These are phyloP conservation scores for Orchesellides sinensis DNA, from an alignment of 2,888 invertebrate species.

Conservation along the genomic window DNA sequence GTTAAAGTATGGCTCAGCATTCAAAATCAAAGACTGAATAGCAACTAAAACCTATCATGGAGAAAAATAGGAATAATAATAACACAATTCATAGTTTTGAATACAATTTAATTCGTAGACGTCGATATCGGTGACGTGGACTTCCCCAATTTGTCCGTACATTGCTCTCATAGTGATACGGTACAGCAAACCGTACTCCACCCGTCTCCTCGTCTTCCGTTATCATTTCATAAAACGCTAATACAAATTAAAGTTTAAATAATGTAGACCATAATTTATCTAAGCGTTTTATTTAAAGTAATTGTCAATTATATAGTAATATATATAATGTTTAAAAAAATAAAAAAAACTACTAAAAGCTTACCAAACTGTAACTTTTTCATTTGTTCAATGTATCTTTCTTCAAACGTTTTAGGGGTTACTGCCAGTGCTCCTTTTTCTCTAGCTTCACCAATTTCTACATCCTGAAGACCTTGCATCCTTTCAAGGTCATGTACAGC, in stretches of 20 bases:
- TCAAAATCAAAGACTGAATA: constrained; percentile 93
- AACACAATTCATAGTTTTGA: no score
- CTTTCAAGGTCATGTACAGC: constrained; percentile 68
- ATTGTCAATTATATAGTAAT: no score
- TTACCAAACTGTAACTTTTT: constrained; percentile 92
- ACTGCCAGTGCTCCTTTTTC: constrained; percentile 74
- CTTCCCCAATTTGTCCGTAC: constrained; percentile 91
- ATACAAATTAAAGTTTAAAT: no score
- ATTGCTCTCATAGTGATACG: constrained; percentile 93
- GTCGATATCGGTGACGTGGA: no score
- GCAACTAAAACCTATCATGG: constrained; percentile 95
- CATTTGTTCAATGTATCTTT: constrained; percentile 91
- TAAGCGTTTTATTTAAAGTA: no score
- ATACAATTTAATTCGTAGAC: no score
- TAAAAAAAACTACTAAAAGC: no score
- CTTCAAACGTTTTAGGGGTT: constrained; percentile 82
- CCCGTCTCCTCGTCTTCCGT: constrained; percentile 84
- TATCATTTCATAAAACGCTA: constrained; percentile 96
- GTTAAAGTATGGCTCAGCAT: constrained; percentile 96
- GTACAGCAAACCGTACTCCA: constrained; percentile 88
- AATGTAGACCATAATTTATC: no score
- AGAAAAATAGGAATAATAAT: no score
- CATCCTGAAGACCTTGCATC: constrained; percentile 68
- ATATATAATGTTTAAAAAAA: no score
- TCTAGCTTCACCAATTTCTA: constrained; percentile 71